Evolutionary conservation across 2,113 vertebrate species (phyloP).

Genomic region (Carollia perspicillata): DNA sequence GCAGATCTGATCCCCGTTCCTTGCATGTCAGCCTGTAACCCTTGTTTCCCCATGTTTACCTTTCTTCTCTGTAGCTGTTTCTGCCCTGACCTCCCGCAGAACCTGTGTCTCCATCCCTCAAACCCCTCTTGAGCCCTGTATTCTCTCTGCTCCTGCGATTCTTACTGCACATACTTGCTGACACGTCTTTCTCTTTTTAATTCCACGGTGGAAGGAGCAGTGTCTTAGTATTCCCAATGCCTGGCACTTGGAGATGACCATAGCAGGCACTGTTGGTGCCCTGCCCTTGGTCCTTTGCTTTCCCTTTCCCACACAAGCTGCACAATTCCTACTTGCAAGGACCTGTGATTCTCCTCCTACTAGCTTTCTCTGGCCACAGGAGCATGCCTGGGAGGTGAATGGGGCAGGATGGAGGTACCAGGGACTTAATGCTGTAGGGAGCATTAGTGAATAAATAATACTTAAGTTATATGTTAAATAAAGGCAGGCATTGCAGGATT

Average conservation of each 20-base stretch:
- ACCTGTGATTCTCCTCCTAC: not conserved
- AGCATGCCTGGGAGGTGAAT: not conserved
- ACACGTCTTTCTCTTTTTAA: not conserved
- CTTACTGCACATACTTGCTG: not conserved
- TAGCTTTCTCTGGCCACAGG: not conserved
- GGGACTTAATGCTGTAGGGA: not conserved
- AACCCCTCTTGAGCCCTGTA: not conserved
- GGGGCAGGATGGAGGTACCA: not conserved
- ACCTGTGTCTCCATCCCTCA: not conserved
- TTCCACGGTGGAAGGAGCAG: not conserved
- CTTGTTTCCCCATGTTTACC: rapidly evolving
- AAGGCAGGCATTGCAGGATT: not conserved
- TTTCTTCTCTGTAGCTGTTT: not conserved
- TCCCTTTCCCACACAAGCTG: not conserved
- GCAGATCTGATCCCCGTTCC: too few relatives aligned
- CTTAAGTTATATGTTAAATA: not conserved
- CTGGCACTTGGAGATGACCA: not conserved
- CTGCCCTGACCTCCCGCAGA: not conserved
- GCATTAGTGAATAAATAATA: not conserved
- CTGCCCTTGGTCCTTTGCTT: not conserved
- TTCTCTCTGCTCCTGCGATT: not conserved
- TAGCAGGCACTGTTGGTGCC: not conserved
- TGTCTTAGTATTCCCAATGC: not conserved
- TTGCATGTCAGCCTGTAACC: too few relatives aligned
- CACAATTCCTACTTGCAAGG: not conserved